Percentiles rank a stretch among this genome's conserved stretches.
phyloP scores from a whole-genome alignment of 2,888 invertebrate species.

The Chironomus tentans region DNA sequence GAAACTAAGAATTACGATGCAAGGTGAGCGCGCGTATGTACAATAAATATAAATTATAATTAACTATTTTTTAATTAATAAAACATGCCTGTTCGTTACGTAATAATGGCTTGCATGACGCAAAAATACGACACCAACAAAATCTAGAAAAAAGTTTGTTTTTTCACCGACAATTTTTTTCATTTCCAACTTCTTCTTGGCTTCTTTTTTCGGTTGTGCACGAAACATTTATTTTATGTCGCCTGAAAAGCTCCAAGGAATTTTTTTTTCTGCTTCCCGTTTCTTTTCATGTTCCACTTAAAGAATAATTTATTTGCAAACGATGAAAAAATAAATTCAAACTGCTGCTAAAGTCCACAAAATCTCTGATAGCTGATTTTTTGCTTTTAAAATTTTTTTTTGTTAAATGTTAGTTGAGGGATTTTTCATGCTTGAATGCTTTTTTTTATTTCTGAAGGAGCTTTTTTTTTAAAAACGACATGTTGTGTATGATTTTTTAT shows the following conservation, averaged over 20 bases:
- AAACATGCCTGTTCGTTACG: not conserved
- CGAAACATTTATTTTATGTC: not conserved
- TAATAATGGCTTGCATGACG: not conserved
- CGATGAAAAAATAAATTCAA: not conserved
- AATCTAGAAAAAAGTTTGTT: no score
- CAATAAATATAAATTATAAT: not conserved
- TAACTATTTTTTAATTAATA: not conserved
- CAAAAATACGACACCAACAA: not conserved
- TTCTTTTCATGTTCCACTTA: not conserved
- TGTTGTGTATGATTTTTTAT: no score
- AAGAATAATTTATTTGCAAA: not conserved
- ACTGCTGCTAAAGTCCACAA: not conserved
- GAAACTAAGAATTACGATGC: no score
- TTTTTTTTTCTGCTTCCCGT: not conserved
- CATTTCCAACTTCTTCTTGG: not conserved
- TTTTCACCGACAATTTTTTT: no score
- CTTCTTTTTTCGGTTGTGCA: not conserved
- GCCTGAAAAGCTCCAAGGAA: not conserved
- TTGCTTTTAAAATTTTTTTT: no score
- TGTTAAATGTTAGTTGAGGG: no score
- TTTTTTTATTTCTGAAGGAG: no score
- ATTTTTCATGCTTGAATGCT: no score
- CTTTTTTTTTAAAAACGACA: no score
- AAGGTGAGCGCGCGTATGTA: not conserved
- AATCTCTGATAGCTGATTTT: not conserved